Percentiles rank a stretch among this genome's conserved stretches.
These are phyloP conservation scores for Oryzias woworae DNA, from an alignment of 2,113 vertebrate species.

Conservation along the genomic window DNA sequence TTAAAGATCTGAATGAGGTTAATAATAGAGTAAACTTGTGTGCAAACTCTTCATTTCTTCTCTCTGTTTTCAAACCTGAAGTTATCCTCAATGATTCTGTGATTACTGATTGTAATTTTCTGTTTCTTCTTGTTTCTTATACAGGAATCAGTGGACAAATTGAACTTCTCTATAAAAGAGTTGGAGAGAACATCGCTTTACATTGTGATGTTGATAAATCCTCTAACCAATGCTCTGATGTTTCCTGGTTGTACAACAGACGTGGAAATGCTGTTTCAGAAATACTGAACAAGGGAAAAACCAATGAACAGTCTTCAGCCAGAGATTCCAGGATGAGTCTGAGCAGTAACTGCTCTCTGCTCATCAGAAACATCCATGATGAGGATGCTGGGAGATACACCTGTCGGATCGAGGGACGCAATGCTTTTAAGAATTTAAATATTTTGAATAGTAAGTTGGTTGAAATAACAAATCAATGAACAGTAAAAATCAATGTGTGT, in stretches of 20 bases:
- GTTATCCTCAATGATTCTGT: no score
- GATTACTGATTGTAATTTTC: no score
- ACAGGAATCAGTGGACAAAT: background rate
- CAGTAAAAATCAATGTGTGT: no score
- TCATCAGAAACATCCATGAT: conserved; percentile 9
- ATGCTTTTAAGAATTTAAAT: background rate
- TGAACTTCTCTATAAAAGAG: background rate
- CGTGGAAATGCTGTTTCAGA: rapidly evolving
- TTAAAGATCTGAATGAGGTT: no score
- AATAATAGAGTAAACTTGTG: no score
- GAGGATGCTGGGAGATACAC: background rate
- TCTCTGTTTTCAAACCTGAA: no score
- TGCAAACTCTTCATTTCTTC: no score
- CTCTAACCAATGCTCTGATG: background rate
- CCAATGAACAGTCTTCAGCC: rapidly evolving
- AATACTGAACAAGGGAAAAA: rapidly evolving
- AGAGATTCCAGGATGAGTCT: conserved; percentile 4
- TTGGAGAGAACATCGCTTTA: background rate
- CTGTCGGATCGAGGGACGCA: rapidly evolving
- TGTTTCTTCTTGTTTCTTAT: background rate
- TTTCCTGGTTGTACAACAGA: background rate
- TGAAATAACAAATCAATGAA: no score
- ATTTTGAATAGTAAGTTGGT: background rate
- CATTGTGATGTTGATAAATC: background rate
- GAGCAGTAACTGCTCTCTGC: conserved; percentile 16